Percentiles rank a stretch among this genome's conserved stretches.
phyloP scores from a whole-genome alignment of 2,888 invertebrate genomes.

The Creontiades dilutus region DNA sequence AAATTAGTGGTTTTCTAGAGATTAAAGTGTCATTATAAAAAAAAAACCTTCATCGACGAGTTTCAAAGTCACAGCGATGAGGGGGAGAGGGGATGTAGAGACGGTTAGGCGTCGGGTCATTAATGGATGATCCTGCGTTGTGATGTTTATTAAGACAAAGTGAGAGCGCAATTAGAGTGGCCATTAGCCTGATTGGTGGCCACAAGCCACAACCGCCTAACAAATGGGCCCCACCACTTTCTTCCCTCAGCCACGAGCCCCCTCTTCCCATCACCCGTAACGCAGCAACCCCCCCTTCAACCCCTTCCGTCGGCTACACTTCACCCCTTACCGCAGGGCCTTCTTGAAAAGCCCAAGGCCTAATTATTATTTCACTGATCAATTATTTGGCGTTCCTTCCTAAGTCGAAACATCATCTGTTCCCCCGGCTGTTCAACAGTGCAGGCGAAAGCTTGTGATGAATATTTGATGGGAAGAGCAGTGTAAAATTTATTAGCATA shows the following conservation, averaged over 20 bases:
- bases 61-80: neutral
- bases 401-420: neutral
- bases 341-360: neutral
- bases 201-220: slow-evolving; percentile 62
- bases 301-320: neutral
- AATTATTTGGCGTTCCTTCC: slow-evolving; percentile 46
- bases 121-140: slow-evolving; percentile 71
- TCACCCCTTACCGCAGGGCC: neutral
- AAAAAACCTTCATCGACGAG: neutral
- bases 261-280: neutral
- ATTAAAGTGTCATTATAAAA: neutral
- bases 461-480: neutral
- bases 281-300: neutral
- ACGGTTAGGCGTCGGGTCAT: slow-evolving; percentile 61
- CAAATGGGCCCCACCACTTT: slow-evolving; percentile 58
- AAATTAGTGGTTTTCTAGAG: neutral
- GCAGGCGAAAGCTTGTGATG: neutral
- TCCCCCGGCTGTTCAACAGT: neutral
- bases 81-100: neutral
- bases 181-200: slow-evolving; percentile 72
- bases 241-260: neutral
- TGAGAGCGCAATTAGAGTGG: slow-evolving; percentile 71
- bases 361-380: slow-evolving; percentile 67
- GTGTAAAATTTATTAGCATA: neutral
- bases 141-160: slow-evolving; percentile 72